These are phyloP conservation scores for Thymelicus sylvestris DNA, from an alignment of 2,888 invertebrate genomes.

Conservation along the genomic window DNA sequence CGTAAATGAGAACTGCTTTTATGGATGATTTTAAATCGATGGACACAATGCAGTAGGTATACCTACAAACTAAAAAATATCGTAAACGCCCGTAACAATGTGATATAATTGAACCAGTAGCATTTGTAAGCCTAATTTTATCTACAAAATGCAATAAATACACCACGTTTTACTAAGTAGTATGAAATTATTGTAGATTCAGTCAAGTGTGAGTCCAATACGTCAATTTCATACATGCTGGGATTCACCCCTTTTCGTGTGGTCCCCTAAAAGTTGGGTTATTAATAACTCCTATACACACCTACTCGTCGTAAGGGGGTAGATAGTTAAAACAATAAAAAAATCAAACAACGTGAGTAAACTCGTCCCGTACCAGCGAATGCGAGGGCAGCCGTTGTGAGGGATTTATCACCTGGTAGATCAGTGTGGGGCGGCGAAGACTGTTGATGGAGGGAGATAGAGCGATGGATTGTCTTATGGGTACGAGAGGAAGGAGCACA, in stretches of 20 bases:
- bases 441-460: conserved; percentile 54
- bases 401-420: conserved; percentile 73
- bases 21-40: conserved; percentile 57
- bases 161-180: conserved; percentile 25
- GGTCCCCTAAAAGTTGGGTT: conserved; percentile 41
- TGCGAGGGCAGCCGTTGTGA: conserved; percentile 67
- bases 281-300: conserved; percentile 67
- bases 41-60: conserved; percentile 55
- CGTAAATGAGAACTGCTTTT: conserved; percentile 65
- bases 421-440: conserved; percentile 62
- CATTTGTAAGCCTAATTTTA: conserved; percentile 51
- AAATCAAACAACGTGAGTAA: conserved; percentile 63
- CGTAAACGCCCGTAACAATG: conserved; percentile 62
- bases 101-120: conserved; percentile 66
- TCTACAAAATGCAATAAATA: conserved; percentile 32
- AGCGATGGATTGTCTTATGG: conserved; percentile 44
- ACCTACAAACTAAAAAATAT: conserved; percentile 55
- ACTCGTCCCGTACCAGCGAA: conserved; percentile 64
- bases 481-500: conserved; percentile 56
- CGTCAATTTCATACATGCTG: no score
- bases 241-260: background rate
- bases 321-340: conserved; percentile 69
- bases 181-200: conserved; percentile 35
- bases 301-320: conserved; percentile 46
- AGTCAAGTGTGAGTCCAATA: conserved; percentile 18